phyloP scores from a whole-genome alignment of 2,797 vertebrate genomes.

The Cossypha caffra region DNA sequence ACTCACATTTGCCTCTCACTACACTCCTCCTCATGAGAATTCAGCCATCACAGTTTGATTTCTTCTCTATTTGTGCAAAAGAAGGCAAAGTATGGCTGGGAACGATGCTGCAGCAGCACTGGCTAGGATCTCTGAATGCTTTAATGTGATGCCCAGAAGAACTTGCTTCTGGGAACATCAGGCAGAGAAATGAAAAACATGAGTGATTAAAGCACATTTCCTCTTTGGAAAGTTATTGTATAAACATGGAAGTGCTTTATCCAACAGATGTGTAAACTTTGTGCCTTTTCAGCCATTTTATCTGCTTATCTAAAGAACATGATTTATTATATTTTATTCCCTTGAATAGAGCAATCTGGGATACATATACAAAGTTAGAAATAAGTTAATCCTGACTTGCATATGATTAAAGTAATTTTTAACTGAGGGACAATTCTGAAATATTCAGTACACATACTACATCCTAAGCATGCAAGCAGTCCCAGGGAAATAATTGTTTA shows the following conservation, averaged over 20 bases:
- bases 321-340: not conserved
- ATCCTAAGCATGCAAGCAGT: not conserved
- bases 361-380: not conserved
- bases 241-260: constrained; percentile 58
- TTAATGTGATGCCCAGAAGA: constrained; percentile 41
- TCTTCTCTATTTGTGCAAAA: constrained; percentile 27
- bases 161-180: constrained; percentile 25
- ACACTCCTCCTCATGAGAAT: constrained; percentile 45
- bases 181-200: constrained; percentile 26
- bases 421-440: not conserved
- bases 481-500: not conserved
- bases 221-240: constrained; percentile 39
- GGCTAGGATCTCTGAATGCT: constrained; percentile 31
- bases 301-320: constrained; percentile 18
- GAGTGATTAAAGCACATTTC: constrained; percentile 56
- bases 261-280: constrained; percentile 37
- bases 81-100: not conserved
- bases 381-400: not conserved
- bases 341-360: not conserved
- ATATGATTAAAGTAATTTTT: not conserved
- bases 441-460: not conserved
- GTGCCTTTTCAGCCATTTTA: not conserved
- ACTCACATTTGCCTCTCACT: constrained; percentile 43
- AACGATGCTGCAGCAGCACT: not conserved
- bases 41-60: constrained; percentile 34